Percentiles rank a stretch among this genome's conserved stretches.
Conservation (phyloP, 2,113 vertebrate genomes). For the Periophthalmodon schlosseri region DNA sequence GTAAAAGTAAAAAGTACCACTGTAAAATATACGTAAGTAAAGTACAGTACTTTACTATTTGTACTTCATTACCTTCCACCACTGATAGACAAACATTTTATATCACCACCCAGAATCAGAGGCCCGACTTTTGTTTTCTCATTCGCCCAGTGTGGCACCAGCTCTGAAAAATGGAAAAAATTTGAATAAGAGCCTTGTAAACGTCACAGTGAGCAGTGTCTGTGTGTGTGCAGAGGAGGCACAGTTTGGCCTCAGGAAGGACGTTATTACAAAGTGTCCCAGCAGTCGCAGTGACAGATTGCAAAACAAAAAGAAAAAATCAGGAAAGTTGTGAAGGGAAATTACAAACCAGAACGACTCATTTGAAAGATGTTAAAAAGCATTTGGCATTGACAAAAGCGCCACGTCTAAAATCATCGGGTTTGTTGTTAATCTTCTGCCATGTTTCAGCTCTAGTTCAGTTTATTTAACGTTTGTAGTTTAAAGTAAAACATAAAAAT, state of each 20-base stretch:
- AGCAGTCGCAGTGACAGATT: constrained; percentile 20
- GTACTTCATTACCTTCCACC: too few relatives aligned
- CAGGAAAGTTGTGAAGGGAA: constrained; percentile 11
- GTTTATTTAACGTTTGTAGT: too few relatives aligned
- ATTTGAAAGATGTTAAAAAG: background rate
- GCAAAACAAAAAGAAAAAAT: constrained; percentile 25
- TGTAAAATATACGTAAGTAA: too few relatives aligned
- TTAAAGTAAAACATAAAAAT: too few relatives aligned
- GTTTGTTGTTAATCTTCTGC: background rate
- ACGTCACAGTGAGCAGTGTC: constrained; percentile 33
- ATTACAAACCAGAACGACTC: constrained; percentile 2
- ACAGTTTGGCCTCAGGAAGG: constrained; percentile 17
- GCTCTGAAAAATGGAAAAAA: constrained; percentile 36
- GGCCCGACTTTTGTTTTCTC: too few relatives aligned
- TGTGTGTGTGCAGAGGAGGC: background rate
- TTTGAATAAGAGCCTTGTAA: constrained; percentile 36
- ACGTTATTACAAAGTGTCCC: constrained; percentile 24
- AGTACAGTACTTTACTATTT: too few relatives aligned
- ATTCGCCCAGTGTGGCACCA: constrained; percentile 19
- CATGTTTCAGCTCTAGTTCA: too few relatives aligned
- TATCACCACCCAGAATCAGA: too few relatives aligned
- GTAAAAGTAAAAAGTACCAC: too few relatives aligned
- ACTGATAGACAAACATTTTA: too few relatives aligned
- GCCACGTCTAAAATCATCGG: background rate
- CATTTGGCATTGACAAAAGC: background rate